Percentiles rank a stretch among this genome's conserved stretches.
phyloP scores from a whole-genome alignment of 2,888 invertebrate genomes.

The Crematogaster levior region DNA sequence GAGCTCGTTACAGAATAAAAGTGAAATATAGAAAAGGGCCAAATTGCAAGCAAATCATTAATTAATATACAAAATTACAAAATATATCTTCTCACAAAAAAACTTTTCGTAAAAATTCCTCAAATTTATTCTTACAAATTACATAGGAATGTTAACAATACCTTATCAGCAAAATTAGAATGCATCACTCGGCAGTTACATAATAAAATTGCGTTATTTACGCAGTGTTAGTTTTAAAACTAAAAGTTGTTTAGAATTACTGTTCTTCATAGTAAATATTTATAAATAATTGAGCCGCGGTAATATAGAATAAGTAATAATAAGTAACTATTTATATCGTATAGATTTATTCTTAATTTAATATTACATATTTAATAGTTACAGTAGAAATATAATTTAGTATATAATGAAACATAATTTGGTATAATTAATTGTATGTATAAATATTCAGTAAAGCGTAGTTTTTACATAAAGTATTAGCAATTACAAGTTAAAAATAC shows the following conservation, averaged over 20 bases:
- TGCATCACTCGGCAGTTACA: not conserved
- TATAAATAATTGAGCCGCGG: not conserved
- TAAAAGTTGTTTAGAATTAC: not conserved
- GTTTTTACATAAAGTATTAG: not conserved
- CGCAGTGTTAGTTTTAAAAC: not conserved
- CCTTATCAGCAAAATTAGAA: not conserved
- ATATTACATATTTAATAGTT: too few relatives aligned
- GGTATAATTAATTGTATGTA: constrained; percentile 6
- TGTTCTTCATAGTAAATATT: not conserved
- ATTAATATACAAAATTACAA: too few relatives aligned
- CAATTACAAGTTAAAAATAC: constrained; percentile 8
- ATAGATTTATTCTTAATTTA: not conserved
- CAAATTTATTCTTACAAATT: not conserved
- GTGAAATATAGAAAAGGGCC: too few relatives aligned
- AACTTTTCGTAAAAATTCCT: too few relatives aligned
- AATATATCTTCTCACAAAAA: too few relatives aligned
- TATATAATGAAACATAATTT: not conserved
- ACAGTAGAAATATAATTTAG: not conserved
- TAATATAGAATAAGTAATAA: not conserved
- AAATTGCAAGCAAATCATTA: too few relatives aligned
- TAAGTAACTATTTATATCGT: not conserved
- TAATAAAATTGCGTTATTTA: not conserved
- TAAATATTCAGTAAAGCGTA: not conserved
- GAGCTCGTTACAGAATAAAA: too few relatives aligned
- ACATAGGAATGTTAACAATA: not conserved